These are phyloP conservation scores for Turdus rufiventris DNA, from an alignment of 2,113 vertebrate species.

Conservation along the genomic window DNA sequence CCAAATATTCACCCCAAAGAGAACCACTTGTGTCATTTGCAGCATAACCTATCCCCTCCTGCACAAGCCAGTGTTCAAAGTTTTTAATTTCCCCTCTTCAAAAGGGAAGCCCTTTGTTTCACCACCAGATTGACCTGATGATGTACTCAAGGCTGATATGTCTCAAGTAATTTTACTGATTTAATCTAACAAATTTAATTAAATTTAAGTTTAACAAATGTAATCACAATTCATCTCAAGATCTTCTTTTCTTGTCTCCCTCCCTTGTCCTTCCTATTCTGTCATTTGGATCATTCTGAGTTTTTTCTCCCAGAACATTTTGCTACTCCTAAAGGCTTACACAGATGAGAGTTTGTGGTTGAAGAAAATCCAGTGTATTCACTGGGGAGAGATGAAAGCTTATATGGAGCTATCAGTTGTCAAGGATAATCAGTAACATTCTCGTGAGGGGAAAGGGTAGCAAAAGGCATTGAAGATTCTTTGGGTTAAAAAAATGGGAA, in stretches of 20 bases:
- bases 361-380: neutral
- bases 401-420: neutral
- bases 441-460: neutral
- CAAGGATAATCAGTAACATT: neutral
- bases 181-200: slow-evolving; percentile 8
- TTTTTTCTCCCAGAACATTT: neutral
- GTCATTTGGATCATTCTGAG: neutral
- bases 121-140: neutral
- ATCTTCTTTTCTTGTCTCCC: neutral
- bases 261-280: neutral
- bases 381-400: neutral
- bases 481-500: neutral
- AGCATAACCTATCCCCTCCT: neutral
- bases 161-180: neutral
- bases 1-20: neutral
- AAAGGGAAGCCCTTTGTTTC: neutral
- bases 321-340: neutral
- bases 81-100: neutral
- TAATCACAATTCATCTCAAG: neutral
- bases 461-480: neutral
- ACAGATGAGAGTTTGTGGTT: neutral
- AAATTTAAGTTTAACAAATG: neutral
- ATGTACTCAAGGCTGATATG: neutral
- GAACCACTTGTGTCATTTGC: fast-evolving
- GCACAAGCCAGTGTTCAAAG: neutral